A percentile compares a stretch with the other conserved stretches of the same genome.
Evolutionary conservation across 2,797 vertebrate species (phyloP).

Genomic region (Dromococcyx pavoninus): DNA sequence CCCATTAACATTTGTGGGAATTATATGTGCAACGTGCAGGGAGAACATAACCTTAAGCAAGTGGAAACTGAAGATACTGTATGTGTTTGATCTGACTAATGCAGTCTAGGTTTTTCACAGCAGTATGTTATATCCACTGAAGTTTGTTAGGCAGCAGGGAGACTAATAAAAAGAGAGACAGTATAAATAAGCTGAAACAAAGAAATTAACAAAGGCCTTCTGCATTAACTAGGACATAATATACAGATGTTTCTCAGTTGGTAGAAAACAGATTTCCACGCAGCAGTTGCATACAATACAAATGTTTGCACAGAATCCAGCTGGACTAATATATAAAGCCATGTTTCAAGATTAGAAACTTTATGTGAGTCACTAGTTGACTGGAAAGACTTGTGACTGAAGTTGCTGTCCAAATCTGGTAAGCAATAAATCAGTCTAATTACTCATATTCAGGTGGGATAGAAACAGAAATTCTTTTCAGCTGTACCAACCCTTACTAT

Average conservation of each 20-base stretch:
- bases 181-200: slow-evolving; percentile 29
- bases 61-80: slow-evolving; percentile 2
- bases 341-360: slow-evolving; percentile 8
- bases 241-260: slow-evolving; percentile 67
- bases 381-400: background rate
- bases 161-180: slow-evolving; percentile 59
- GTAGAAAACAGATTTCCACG: slow-evolving; percentile 64
- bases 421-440: background rate
- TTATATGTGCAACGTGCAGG: slow-evolving; percentile 8
- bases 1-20: slow-evolving; percentile 55
- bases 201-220: slow-evolving; percentile 41
- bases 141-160: slow-evolving; percentile 62
- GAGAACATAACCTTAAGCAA: slow-evolving; percentile 38
- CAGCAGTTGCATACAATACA: slow-evolving; percentile 35
- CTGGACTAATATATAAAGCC: slow-evolving; percentile 19
- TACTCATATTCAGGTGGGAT: background rate
- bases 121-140: slow-evolving; percentile 37
- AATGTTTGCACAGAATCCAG: slow-evolving; percentile 56
- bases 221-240: slow-evolving; percentile 40
- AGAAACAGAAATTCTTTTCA: background rate
- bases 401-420: background rate
- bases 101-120: slow-evolving; percentile 40
- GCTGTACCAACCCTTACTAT: background rate
- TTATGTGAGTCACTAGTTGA: background rate
- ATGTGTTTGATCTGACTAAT: background rate